Evolutionary conservation across 2,797 vertebrate genomes (phyloP).

Genomic region (Heteromormyrus szaboi): DNA sequence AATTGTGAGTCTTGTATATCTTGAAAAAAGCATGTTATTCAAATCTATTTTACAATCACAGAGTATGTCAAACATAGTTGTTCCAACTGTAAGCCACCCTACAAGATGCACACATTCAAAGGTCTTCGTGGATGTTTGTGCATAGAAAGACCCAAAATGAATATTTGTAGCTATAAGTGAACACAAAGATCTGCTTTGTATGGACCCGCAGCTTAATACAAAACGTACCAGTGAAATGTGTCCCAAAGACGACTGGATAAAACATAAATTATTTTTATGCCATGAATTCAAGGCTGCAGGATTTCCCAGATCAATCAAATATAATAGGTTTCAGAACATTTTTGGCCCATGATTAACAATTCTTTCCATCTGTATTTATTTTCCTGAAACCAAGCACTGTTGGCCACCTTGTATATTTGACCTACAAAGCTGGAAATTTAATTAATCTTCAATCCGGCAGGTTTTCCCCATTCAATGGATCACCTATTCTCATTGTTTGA

Average conservation of each 20-base stretch:
- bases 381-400: neutral
- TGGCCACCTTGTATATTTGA: neutral
- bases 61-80: neutral
- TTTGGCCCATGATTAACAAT: neutral
- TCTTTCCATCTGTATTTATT: neutral
- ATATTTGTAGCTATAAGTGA: neutral
- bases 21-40: neutral
- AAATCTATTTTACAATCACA: neutral
- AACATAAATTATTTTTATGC: neutral
- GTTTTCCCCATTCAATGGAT: neutral
- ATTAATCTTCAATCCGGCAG: neutral
- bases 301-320: neutral
- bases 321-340: neutral
- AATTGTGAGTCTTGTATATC: neutral
- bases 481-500: neutral
- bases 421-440: neutral
- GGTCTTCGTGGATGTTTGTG: neutral
- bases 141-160: neutral
- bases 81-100: neutral
- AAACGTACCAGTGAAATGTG: neutral
- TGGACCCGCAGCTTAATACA: neutral
- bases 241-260: neutral
- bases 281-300: neutral
- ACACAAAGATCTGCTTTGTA: neutral
- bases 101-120: neutral